Base-by-base conservation (phyloP, 2,888 invertebrate species). In the Polyommatus iphigenia region DNA sequence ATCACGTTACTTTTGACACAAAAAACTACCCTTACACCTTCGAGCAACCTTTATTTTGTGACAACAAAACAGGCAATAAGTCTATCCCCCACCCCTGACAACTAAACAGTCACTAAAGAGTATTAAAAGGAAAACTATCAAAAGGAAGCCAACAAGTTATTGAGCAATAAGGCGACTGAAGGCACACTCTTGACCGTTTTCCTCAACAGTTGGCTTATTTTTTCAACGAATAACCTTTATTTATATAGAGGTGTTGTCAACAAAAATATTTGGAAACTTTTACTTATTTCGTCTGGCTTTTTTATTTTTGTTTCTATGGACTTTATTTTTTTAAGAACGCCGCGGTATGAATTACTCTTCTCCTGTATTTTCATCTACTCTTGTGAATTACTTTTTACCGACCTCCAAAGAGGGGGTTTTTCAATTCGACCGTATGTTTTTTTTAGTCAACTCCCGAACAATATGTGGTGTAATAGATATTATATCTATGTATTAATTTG, bases 141-240 rank as follows among this genome's bases (percentile, higher is more conserved):
- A 67, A 67, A 15, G 29, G 29, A 67, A 32, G 29, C 67, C 67
- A 67, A 67, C 67, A 67, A 67, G 67, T 29, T 67, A 67, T 67
- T 29, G 67, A 67, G 62, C 13, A 29, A 62, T 62, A 62, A 62
- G 13, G 59, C 59, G n/a, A 62, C 62, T 62, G 24, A 13, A 24
- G 67, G 29, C 67, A 32, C 29, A 15, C 67, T 67, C 67, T 67
- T 67, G 29, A 67, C 29, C 67, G 29, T 67, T 67, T 67, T 67
- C 67, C 67, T 67, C 29, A 67, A 67, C 67, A 67, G 67, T 32
- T 67, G 67, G 67, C 67, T 67, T 29, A 67, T 67, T 67, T 67
- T 32, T 67, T 29, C 67, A 67, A 15, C 29, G 29, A 29, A 67
- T 32, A 67, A 18, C 54, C 54, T 54, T 29, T 67, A n/a, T n/a